A percentile compares a stretch with the other conserved stretches of the same genome.
These are phyloP conservation scores for Felis catus DNA, from an alignment of 2,113 vertebrate genomes.

Conservation along the genomic window DNA sequence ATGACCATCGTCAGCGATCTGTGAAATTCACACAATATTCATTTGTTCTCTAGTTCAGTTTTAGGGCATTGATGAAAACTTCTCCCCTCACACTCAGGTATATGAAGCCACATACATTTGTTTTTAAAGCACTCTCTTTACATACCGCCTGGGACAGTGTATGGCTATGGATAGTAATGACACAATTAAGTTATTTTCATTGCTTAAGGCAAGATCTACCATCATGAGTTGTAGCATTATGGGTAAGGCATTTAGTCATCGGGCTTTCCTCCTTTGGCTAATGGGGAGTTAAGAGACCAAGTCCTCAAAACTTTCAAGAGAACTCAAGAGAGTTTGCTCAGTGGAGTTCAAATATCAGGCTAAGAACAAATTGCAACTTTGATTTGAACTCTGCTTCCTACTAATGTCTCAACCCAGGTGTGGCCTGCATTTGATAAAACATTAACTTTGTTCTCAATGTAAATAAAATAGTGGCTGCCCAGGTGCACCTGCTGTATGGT, in stretches of 20 bases:
- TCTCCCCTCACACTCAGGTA: background rate
- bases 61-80: background rate
- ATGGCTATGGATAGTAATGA: background rate
- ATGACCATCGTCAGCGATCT: background rate
- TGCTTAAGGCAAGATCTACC: background rate
- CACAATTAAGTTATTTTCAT: background rate
- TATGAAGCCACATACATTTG: background rate
- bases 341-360: background rate
- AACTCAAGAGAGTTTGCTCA: background rate
- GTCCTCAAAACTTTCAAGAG: background rate
- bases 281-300: background rate
- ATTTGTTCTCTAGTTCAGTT: background rate
- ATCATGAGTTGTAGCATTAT: rapidly evolving
- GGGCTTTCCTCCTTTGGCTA: background rate
- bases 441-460: constrained; percentile 86
- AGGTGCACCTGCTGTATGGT: constrained; percentile 86
- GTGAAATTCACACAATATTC: background rate
- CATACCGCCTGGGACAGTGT: background rate
- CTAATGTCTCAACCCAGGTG: constrained; percentile 85
- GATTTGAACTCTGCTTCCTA: constrained; percentile 54
- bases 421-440: constrained; percentile 88
- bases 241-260: background rate
- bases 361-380: background rate
- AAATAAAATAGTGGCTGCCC: constrained; percentile 82
- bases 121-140: background rate